A percentile compares a stretch with the other conserved stretches of the same genome.
These are phyloP conservation scores for Amphiprion clarkii DNA, from an alignment of 2,797 vertebrate genomes.

Conservation along the genomic window DNA sequence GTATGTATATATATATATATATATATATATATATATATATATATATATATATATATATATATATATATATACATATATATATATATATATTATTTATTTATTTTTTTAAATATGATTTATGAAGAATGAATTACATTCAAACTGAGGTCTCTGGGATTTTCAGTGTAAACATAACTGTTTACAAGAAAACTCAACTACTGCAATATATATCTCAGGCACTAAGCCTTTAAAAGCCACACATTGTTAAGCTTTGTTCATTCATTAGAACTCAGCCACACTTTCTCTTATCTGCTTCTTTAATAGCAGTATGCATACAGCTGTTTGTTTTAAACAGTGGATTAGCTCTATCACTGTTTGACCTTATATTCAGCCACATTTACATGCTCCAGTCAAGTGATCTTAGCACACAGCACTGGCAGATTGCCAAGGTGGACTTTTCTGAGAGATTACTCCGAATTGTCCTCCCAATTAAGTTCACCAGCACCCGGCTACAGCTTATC, in stretches of 20 bases:
- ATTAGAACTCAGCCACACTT: not conserved
- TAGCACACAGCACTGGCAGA: slow-evolving; percentile 40
- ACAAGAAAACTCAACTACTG: not conserved
- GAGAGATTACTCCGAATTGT: slow-evolving; percentile 47
- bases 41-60: too few relatives aligned
- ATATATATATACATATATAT: too few relatives aligned
- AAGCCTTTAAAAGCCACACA: slow-evolving; percentile 2
- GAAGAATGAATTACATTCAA: too few relatives aligned
- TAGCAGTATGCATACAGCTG: slow-evolving; percentile 7
- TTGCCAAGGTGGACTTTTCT: slow-evolving; percentile 50
- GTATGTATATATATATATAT: too few relatives aligned
- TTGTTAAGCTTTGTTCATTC: not conserved
- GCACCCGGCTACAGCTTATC: slow-evolving; percentile 62
- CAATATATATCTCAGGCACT: not conserved
- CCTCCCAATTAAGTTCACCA: slow-evolving; percentile 43
- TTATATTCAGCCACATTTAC: slow-evolving; percentile 35
- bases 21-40: too few relatives aligned
- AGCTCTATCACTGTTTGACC: slow-evolving; percentile 32
- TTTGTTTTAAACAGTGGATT: slow-evolving; percentile 17
- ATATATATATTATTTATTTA: too few relatives aligned
- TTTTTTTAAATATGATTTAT: too few relatives aligned
- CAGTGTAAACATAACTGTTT: not conserved
- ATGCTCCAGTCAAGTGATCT: slow-evolving; percentile 47
- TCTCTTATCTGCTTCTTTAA: slow-evolving; percentile 1
- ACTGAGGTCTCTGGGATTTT: too few relatives aligned